These are phyloP conservation scores for Mormyrus proboscirostris DNA, from an alignment of 2,797 vertebrate species.

Conservation along the genomic window DNA sequence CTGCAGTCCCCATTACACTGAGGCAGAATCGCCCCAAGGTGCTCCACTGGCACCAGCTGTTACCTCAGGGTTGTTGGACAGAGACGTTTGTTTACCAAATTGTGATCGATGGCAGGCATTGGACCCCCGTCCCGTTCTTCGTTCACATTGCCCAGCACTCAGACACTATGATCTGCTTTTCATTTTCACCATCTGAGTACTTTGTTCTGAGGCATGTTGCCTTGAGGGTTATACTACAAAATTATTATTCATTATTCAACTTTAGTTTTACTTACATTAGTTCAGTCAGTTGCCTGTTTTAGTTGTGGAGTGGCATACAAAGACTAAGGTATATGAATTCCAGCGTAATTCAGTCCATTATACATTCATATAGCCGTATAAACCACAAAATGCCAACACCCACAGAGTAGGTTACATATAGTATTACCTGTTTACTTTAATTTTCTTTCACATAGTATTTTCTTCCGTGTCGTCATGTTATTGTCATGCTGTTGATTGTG, in stretches of 20 bases:
- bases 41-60: constrained; percentile 24
- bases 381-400: neutral
- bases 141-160: neutral
- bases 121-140: neutral
- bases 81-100: neutral
- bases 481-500: neutral
- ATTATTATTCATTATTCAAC: neutral
- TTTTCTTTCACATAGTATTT: neutral
- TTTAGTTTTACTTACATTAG: neutral
- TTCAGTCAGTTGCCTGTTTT: neutral
- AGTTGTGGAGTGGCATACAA: neutral
- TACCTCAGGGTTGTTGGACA: neutral
- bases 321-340: neutral
- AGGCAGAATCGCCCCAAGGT: neutral
- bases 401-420: neutral
- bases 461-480: neutral
- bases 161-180: neutral
- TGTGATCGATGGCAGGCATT: neutral
- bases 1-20: constrained; percentile 9
- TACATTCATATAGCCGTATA: neutral
- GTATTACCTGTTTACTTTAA: neutral
- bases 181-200: neutral
- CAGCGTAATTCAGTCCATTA: neutral
- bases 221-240: neutral
- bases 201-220: neutral